Percentiles rank a stretch among this genome's conserved stretches.
Conservation (phyloP, 2,113 vertebrate species). For the Chitala chitala region DNA sequence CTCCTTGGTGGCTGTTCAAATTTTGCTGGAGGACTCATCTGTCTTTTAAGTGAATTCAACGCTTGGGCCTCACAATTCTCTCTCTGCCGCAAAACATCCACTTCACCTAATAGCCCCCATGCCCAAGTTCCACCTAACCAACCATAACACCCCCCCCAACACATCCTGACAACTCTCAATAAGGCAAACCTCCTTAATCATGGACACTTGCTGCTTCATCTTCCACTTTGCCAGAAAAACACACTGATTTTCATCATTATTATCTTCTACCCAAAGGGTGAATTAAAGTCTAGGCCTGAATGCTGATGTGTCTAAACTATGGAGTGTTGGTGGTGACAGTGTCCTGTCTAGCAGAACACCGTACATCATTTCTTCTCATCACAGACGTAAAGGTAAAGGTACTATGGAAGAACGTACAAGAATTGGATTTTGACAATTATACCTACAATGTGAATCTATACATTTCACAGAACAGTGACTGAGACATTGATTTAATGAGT, state of each 20-base stretch:
- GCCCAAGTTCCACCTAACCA: slow-evolving; percentile 35
- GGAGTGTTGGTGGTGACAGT: too few species aligned
- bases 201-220: slow-evolving; percentile 1
- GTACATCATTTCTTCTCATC: too few species aligned
- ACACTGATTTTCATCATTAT: neutral
- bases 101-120: neutral
- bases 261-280: neutral
- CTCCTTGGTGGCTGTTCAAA: slow-evolving; percentile 55
- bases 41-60: slow-evolving; percentile 59
- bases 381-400: too few species aligned
- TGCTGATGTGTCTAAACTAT: too few species aligned
- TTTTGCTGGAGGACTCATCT: slow-evolving; percentile 49
- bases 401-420: too few species aligned
- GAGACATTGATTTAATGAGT: too few species aligned
- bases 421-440: too few species aligned
- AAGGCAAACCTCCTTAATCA: slow-evolving; percentile 30
- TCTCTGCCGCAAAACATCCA: slow-evolving; percentile 37
- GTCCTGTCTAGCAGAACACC: too few species aligned
- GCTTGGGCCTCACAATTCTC: slow-evolving; percentile 29
- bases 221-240: neutral
- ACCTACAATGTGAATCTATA: too few species aligned
- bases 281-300: neutral
- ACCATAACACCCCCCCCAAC: slow-evolving; percentile 27
- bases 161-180: slow-evolving; percentile 47
- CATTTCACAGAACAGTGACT: too few species aligned